Base-by-base conservation (phyloP, 2,113 vertebrate species). In the Semnornis frantzii region DNA sequence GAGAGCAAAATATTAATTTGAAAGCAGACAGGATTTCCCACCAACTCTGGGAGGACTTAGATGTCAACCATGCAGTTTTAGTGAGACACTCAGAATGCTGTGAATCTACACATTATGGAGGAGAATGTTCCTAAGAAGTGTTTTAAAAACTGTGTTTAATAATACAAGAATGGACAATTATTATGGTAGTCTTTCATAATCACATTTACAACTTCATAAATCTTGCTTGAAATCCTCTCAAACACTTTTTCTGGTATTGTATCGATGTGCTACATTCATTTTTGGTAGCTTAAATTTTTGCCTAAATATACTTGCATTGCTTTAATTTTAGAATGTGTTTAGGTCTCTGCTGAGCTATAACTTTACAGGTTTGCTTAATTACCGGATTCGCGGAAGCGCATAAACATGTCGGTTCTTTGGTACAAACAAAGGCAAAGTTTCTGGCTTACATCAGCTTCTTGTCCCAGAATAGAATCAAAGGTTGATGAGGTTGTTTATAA, bases 381-480 rank as follows among this genome's bases (percentile, higher is more conserved):
- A 70, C 60, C 71, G 63, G 68, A 30, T 25, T 3, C 3, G 24
- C 64, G 66, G 69, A 81, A 64, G 37, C 72, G 58, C 76, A 86
- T 65, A 90, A 93, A 88, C 33, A 16, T 82, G 70, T 21, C 15
- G 64, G 83, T 92, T 83, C 66, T 95, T 78, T 62, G 63, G 52
- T 58, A 28, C 34, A 80, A 95, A 88, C 85, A 90, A 81, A 91
- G 90, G 68, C 33, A 52, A 79, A 68, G 90, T 79, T 92, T 81
- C 91, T 79, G 91, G 42, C 57, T 94, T 78, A 79, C 57, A 52
- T 80, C 73, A 84, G 24, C 54, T 62, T 77, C 18, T 85, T 89
- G 60, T 80, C 81, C 81, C 39, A 75, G 90, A 93, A 95, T 88
- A 96, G 88, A 94, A 86, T 94, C 86, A 94, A 96, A 95, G 89